Conservation (phyloP, 2,113 vertebrate species). For the Paramormyrops kingsleyae region DNA sequence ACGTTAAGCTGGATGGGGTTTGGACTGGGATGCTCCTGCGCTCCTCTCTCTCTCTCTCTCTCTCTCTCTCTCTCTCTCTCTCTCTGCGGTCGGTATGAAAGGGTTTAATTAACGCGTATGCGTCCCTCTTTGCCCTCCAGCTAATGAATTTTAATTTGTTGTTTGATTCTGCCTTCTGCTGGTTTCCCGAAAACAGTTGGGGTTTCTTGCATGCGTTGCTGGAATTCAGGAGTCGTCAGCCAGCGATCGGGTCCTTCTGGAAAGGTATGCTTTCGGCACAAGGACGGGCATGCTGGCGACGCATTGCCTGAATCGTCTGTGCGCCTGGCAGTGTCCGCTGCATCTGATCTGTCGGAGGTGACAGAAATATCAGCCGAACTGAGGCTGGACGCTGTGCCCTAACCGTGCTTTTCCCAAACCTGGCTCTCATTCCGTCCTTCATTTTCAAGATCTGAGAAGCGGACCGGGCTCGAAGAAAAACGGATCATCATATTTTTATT, state of each 20-base stretch:
- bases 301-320: neutral
- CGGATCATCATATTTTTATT: neutral
- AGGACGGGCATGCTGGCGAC: neutral
- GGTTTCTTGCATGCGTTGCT: neutral
- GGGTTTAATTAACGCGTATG: slow-evolving; percentile 26
- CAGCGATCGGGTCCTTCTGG: neutral
- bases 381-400: neutral
- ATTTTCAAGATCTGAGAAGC: slow-evolving; percentile 13
- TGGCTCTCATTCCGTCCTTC: neutral
- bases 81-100: slow-evolving; percentile 18
- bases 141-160: slow-evolving; percentile 17
- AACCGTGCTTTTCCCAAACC: neutral
- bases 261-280: slow-evolving; percentile 19
- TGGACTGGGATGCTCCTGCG: slow-evolving; percentile 19
- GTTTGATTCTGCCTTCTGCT: neutral
- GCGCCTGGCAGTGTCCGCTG: neutral
- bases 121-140: slow-evolving; percentile 22
- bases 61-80: neutral
- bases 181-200: neutral
- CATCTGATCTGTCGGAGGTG: neutral
- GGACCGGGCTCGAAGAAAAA: neutral
- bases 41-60: neutral
- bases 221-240: neutral
- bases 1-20: neutral
- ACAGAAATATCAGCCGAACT: neutral